Evolutionary conservation across 2,888 invertebrate species (phyloP).

Genomic region (Dryobota labecula): DNA sequence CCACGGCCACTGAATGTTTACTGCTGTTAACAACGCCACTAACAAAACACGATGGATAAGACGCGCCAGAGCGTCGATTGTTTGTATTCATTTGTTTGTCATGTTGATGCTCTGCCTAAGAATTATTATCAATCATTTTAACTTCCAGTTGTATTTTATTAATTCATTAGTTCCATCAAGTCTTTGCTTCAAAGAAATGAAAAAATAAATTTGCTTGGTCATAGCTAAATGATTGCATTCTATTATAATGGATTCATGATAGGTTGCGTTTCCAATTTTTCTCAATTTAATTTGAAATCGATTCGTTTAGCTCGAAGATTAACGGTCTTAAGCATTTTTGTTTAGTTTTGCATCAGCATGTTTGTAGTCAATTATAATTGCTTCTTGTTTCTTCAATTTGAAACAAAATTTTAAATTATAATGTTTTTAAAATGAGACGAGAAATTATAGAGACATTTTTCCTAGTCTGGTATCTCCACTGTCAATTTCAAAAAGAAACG

Average conservation of each 20-base stretch:
- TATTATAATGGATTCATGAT: constrained; percentile 58
- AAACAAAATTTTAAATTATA: constrained; percentile 1
- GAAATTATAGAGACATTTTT: not conserved
- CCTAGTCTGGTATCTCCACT: no score
- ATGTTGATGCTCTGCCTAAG: constrained; percentile 19
- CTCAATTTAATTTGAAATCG: constrained; percentile 62
- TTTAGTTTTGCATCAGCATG: constrained; percentile 52
- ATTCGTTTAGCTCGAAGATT: constrained; percentile 61
- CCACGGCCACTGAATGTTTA: constrained; percentile 60
- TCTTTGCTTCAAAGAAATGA: constrained; percentile 19
- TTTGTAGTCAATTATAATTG: constrained; percentile 55
- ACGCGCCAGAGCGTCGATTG: constrained; percentile 39
- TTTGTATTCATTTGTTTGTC: constrained; percentile 43
- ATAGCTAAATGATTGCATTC: constrained; percentile 50
- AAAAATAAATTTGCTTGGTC: constrained; percentile 36
- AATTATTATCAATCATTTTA: constrained; percentile 21
- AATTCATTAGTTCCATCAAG: constrained; percentile 25
- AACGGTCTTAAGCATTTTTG: constrained; percentile 52
- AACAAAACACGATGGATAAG: constrained; percentile 42
- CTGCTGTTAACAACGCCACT: constrained; percentile 59
- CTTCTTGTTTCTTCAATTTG: constrained; percentile 24
- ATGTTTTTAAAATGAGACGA: constrained; percentile 10
- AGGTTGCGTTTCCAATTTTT: constrained; percentile 62
- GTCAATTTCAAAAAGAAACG: no score
- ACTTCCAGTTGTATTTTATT: constrained; percentile 19